phyloP scores from a whole-genome alignment of 2,797 vertebrate species.

The Microctenopoma stevenorrisi region DNA sequence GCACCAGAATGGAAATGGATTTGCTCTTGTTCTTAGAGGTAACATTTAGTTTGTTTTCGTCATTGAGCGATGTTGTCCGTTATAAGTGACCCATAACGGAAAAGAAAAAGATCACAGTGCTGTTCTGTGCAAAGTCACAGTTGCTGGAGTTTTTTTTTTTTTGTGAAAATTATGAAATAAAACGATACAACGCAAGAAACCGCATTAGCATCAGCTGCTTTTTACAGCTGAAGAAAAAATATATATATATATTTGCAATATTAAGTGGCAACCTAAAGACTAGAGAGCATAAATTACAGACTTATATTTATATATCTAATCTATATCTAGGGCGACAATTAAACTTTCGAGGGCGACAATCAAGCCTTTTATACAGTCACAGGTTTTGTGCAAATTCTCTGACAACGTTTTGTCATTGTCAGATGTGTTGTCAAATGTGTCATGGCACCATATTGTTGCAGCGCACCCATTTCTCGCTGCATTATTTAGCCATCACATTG shows the following conservation, averaged over 20 bases:
- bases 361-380: conserved; percentile 21
- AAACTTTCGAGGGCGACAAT: conserved; percentile 22
- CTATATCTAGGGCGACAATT: conserved; percentile 19
- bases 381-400: conserved; percentile 47
- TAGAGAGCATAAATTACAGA: conserved; percentile 5
- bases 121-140: too few species aligned
- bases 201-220: too few species aligned
- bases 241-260: neutral
- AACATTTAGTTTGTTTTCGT: too few species aligned
- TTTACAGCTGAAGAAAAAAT: neutral
- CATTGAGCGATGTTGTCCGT: too few species aligned
- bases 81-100: too few species aligned
- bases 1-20: too few species aligned
- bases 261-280: neutral
- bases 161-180: too few species aligned
- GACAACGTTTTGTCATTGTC: conserved; percentile 29
- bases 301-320: conserved; percentile 11
- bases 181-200: too few species aligned
- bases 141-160: too few species aligned
- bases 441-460: conserved; percentile 41
- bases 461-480: conserved; percentile 40
- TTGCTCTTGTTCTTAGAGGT: too few species aligned
- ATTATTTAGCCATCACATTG: conserved; percentile 54
- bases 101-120: too few species aligned
- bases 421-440: conserved; percentile 17